phyloP scores from a whole-genome alignment of 2,113 vertebrate species.

The Scalopus aquaticus region DNA sequence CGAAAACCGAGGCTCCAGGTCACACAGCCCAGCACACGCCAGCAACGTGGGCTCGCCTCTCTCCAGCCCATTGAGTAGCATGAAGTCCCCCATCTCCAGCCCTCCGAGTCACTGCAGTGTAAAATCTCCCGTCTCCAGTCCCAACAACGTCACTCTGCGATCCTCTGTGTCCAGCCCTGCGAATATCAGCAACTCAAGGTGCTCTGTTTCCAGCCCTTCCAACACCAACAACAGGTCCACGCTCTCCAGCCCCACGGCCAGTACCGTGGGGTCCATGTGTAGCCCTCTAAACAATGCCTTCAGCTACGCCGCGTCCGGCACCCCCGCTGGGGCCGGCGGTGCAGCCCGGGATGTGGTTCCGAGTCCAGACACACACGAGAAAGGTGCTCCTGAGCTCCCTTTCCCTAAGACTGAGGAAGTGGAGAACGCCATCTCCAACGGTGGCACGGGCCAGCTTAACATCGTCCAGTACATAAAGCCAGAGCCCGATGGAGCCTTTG shows the following conservation, averaged over 20 bases:
- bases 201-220: slow-evolving; percentile 94
- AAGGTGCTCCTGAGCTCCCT: slow-evolving; percentile 90
- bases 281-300: slow-evolving; percentile 85
- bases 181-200: slow-evolving; percentile 89
- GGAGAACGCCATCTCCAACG: slow-evolving; percentile 91
- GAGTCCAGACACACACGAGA: slow-evolving; percentile 90
- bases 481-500: slow-evolving; percentile 93
- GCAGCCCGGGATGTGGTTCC: slow-evolving; percentile 89
- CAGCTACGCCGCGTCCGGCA: slow-evolving; percentile 80
- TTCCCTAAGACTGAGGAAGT: slow-evolving; percentile 96
- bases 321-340: slow-evolving; percentile 85
- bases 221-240: slow-evolving; percentile 89
- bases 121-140: slow-evolving; percentile 94
- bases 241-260: slow-evolving; percentile 87
- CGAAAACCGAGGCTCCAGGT: slow-evolving; percentile 90
- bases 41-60: slow-evolving; percentile 94
- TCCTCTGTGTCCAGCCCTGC: slow-evolving; percentile 94
- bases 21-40: slow-evolving; percentile 93
- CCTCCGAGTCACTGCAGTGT: slow-evolving; percentile 96
- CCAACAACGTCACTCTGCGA: slow-evolving; percentile 86
- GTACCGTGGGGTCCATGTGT: slow-evolving; percentile 87
- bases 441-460: slow-evolving; percentile 90
- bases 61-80: slow-evolving; percentile 94
- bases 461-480: slow-evolving; percentile 97
- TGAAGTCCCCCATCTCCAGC: slow-evolving; percentile 97